Percentiles rank a stretch among this genome's conserved stretches.
Conservation (phyloP, 2,113 vertebrate species). For the Pogonocichla stellata region DNA sequence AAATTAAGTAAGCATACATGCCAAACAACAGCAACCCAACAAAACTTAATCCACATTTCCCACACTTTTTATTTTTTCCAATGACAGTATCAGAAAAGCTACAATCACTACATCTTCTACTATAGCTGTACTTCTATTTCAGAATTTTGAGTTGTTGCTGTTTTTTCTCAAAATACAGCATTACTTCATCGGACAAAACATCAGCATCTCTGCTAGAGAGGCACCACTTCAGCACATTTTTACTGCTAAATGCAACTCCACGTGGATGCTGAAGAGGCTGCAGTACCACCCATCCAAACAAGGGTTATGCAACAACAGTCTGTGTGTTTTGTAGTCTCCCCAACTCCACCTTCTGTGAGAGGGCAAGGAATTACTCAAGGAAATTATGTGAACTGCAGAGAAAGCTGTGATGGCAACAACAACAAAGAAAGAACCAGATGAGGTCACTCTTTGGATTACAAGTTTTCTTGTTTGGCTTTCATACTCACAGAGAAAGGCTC, state of each 20-base stretch:
- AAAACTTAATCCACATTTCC: rapidly evolving
- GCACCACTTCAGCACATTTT: neutral
- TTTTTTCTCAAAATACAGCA: neutral
- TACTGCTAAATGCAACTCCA: neutral
- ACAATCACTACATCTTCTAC: neutral
- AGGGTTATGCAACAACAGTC: neutral
- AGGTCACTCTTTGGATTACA: neutral
- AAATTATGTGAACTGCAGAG: neutral
- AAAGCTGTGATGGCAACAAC: neutral
- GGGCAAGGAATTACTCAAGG: rapidly evolving
- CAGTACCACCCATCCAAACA: neutral
- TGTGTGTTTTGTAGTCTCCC: neutral
- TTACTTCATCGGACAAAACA: neutral
- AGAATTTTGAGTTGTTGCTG: too few relatives aligned
- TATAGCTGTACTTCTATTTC: rapidly evolving
- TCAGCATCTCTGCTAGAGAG: neutral
- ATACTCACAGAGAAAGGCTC: neutral
- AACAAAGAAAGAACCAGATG: neutral
- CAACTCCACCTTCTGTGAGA: neutral
- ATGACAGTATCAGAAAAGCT: neutral
- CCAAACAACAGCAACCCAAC: neutral
- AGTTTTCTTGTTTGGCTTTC: neutral
- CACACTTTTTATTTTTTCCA: neutral
- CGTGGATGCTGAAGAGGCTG: rapidly evolving
- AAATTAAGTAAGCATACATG: neutral